Evolutionary conservation across 2,113 vertebrate genomes (phyloP).

Genomic region (Mystacornis crossleyi): DNA sequence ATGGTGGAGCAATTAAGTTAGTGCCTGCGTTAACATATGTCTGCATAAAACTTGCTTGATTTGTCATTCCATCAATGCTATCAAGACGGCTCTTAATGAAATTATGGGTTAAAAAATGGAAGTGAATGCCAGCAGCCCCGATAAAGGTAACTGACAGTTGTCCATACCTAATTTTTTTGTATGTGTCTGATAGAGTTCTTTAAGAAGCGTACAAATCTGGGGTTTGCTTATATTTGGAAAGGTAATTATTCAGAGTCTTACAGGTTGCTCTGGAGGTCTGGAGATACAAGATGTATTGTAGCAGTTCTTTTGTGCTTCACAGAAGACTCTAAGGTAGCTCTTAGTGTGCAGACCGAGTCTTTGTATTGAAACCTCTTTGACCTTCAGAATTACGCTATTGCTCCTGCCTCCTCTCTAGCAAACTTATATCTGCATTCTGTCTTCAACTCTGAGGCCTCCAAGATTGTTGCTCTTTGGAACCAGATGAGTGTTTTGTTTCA

Average conservation of each 20-base stretch:
- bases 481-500: neutral
- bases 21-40: neutral
- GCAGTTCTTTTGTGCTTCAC: neutral
- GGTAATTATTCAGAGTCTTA: rapidly evolving
- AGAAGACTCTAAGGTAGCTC: neutral
- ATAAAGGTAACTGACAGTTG: neutral
- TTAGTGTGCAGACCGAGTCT: neutral
- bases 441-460: neutral
- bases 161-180: neutral
- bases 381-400: neutral
- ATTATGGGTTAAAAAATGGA: neutral
- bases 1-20: neutral
- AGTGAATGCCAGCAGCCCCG: neutral
- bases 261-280: neutral
- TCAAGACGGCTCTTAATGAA: neutral
- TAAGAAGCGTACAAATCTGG: neutral
- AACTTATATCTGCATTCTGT: neutral
- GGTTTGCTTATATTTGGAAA: neutral
- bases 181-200: neutral
- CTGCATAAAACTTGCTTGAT: neutral
- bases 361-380: neutral
- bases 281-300: neutral
- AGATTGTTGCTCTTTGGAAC: neutral
- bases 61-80: neutral
- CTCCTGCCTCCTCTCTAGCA: neutral